phyloP scores from a whole-genome alignment of 2,797 vertebrate species.

The Aerospiza tachiro region DNA sequence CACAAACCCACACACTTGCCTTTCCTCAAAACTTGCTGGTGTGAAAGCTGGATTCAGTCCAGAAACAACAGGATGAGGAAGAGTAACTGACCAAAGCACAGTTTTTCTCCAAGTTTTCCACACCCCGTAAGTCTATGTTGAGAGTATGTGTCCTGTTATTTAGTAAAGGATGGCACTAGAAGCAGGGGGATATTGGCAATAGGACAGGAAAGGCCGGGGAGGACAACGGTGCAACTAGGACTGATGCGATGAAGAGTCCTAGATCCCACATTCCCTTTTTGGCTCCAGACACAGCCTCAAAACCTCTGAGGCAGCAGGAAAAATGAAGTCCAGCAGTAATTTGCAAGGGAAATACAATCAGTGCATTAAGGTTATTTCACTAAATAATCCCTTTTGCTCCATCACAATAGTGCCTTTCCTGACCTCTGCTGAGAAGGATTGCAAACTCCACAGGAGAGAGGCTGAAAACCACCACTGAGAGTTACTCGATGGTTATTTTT shows the following conservation, averaged over 20 bases:
- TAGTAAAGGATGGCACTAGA: background rate
- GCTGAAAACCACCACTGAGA: background rate
- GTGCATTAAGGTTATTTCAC: background rate
- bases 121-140: accelerated
- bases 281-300: background rate
- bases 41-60: background rate
- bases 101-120: background rate
- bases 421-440: background rate
- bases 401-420: background rate
- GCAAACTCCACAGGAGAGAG: background rate
- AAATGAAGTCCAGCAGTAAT: background rate
- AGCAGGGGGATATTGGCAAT: background rate
- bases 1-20: background rate
- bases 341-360: background rate
- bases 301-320: background rate
- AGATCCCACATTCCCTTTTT: background rate
- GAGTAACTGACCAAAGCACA: background rate
- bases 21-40: background rate
- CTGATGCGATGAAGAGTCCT: background rate
- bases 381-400: background rate
- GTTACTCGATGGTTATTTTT: background rate
- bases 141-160: background rate
- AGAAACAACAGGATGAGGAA: background rate
- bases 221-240: background rate
- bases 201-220: background rate